phyloP scores from a whole-genome alignment of 2,888 invertebrate species.

The Pseudanteris insignis region DNA sequence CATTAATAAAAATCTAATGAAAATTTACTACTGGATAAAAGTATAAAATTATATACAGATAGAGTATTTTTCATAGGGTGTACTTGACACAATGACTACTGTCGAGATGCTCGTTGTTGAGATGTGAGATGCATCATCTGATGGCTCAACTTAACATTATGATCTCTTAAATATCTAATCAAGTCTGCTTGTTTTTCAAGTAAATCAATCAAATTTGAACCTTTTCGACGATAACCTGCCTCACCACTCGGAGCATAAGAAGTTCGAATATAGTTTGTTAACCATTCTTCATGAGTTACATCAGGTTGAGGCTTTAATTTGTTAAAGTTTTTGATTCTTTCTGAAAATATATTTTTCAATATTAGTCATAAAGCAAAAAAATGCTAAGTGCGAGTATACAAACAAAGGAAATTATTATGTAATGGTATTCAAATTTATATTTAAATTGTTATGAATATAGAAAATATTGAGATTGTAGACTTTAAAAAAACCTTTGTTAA shows the following conservation, averaged over 20 bases:
- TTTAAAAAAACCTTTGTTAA: no score
- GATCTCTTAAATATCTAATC: conserved; percentile 75
- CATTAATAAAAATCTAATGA: no score
- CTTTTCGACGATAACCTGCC: conserved; percentile 66
- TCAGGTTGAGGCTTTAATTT: conserved; percentile 71
- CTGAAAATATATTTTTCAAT: no score
- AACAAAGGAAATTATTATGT: no score
- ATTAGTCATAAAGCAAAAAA: no score
- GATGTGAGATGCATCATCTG: conserved; percentile 69
- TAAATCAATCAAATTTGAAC: conserved; percentile 67
- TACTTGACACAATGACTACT: conserved; percentile 14
- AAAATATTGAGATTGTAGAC: no score
- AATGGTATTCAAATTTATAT: no score
- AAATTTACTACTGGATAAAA: no score
- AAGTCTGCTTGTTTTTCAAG: conserved; percentile 78
- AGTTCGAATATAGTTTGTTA: conserved; percentile 68
- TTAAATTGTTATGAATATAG: no score
- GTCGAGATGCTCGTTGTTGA: conserved; percentile 47
- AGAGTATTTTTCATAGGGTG: no score
- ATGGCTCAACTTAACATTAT: conserved; percentile 73
- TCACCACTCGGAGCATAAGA: conserved; percentile 67
- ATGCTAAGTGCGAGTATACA: no score
- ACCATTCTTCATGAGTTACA: conserved; percentile 73
- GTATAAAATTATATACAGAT: no score
- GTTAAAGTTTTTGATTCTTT: conserved; percentile 72